Evolutionary conservation across 2,797 vertebrate species (phyloP).

Genomic region (Aselliscus stoliczkanus): DNA sequence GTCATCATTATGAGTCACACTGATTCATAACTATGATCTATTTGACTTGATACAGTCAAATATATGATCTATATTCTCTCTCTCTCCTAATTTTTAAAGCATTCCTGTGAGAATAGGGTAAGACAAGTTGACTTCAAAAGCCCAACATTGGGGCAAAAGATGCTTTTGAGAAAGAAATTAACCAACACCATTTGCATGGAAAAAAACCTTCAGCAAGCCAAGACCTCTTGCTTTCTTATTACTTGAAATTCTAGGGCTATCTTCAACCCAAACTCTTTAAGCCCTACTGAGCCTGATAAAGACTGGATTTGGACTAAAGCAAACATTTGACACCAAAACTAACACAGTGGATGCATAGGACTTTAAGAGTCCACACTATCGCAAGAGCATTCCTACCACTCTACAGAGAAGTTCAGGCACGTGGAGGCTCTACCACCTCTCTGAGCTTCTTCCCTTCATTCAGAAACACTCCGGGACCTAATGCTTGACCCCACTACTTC

Average conservation of each 20-base stretch:
- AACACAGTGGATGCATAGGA: background rate
- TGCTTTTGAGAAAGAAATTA: background rate
- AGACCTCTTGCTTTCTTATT: background rate
- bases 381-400: background rate
- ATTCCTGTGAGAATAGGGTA: background rate
- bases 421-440: background rate
- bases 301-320: background rate
- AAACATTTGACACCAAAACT: background rate
- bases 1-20: background rate
- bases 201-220: background rate
- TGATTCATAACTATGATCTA: background rate
- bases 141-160: too few relatives aligned
- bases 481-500: too few relatives aligned
- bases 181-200: background rate
- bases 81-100: background rate
- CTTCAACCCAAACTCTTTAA: background rate
- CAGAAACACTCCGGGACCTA: background rate
- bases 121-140: background rate
- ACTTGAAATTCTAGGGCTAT: background rate
- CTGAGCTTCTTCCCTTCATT: background rate
- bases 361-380: background rate
- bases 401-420: background rate
- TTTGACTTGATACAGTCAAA: too few relatives aligned
- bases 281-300: background rate
- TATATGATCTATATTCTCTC: too few relatives aligned